Percentiles rank a stretch among this genome's conserved stretches.
Evolutionary conservation across 2,797 vertebrate genomes (phyloP).

Genomic region (Onychomys arenicola): DNA sequence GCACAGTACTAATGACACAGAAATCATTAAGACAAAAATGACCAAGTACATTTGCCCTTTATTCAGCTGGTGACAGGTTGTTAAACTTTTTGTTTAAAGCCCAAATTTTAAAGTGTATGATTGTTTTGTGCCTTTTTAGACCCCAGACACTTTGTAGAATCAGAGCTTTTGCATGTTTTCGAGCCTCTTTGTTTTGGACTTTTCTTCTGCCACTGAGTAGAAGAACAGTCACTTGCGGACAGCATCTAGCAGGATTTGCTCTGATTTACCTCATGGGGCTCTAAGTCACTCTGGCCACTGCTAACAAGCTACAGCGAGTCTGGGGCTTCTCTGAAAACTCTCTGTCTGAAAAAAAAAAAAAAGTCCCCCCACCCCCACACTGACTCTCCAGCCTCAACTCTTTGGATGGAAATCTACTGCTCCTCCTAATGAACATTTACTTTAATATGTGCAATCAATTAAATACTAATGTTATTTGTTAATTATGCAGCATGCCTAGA

Average conservation of each 20-base stretch:
- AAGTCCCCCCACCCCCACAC: neutral
- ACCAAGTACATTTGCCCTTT: neutral
- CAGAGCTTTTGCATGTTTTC: neutral
- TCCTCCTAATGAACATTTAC: neutral
- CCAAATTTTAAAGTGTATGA: neutral
- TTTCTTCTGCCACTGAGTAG: neutral
- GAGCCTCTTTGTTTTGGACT: neutral
- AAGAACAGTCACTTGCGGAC: neutral
- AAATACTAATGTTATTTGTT: neutral
- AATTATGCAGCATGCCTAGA: neutral
- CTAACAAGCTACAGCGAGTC: neutral
- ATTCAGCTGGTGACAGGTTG: neutral
- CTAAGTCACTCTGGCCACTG: neutral
- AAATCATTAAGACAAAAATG: conserved; percentile 35
- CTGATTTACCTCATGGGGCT: neutral
- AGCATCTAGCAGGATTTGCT: neutral
- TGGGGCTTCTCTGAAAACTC: neutral
- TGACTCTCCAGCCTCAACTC: neutral
- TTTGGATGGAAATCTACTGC: neutral
- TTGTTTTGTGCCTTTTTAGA: neutral
- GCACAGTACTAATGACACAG: neutral
- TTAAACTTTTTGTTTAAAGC: neutral
- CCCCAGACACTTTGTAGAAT: neutral
- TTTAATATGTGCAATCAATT: neutral
- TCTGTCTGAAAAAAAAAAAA: neutral